A percentile compares a stretch with the other conserved stretches of the same genome.
These are phyloP conservation scores for Latrodectus hesperus DNA, from an alignment of 2,888 invertebrate genomes.

Conservation along the genomic window DNA sequence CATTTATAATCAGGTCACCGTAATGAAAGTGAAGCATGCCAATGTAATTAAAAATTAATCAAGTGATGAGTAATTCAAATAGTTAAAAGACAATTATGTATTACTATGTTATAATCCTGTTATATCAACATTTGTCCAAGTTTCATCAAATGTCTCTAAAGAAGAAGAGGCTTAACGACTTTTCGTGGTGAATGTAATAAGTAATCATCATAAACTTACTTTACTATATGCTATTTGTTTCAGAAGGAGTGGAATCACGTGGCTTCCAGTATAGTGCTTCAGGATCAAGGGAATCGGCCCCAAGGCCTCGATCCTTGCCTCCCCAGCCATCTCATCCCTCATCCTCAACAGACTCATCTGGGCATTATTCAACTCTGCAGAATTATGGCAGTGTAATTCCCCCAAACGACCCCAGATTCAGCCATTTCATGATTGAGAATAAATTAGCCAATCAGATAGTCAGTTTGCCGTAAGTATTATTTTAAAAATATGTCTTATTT, in stretches of 20 bases:
- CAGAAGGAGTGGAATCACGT: conserved; percentile 66
- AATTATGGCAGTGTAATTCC: conserved; percentile 67
- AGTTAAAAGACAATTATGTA: no score
- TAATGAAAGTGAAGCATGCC: no score
- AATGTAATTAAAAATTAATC: no score
- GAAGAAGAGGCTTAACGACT: no score
- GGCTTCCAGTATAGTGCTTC: conserved; percentile 62
- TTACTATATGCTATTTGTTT: neutral
- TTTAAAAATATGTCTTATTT: neutral
- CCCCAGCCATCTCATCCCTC: neutral
- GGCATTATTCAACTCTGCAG: conserved; percentile 63
- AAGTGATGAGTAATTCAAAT: no score
- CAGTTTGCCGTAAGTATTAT: conserved; percentile 46
- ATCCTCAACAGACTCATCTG: conserved; percentile 8
- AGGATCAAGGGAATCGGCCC: conserved; percentile 12
- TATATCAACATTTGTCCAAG: no score
- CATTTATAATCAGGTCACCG: no score
- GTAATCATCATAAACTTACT: no score
- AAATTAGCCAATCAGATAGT: conserved; percentile 44
- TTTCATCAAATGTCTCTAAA: no score
- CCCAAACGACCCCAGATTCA: conserved; percentile 54
- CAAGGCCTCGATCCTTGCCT: conserved; percentile 8
- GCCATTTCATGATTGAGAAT: conserved; percentile 52
- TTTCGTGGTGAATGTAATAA: no score
- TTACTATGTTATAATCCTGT: no score